phyloP scores from a whole-genome alignment of 2,797 vertebrate genomes.

The Gymnocypris eckloni region DNA sequence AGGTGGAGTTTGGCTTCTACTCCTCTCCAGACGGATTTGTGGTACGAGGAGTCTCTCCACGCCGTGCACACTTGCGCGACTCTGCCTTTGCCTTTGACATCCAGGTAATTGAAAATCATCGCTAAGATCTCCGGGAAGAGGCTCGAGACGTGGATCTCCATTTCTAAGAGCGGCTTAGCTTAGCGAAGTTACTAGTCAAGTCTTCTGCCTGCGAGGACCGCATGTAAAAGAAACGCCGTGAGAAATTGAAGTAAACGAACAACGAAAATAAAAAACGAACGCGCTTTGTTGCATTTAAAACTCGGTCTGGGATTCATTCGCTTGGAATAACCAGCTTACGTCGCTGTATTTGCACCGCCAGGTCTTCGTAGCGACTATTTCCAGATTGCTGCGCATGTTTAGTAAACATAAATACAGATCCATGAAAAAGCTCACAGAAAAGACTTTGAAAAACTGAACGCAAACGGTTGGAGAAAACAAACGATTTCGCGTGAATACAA shows the following conservation, averaged over 20 bases:
- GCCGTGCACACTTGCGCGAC: conserved; percentile 94
- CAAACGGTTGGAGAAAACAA: conserved; percentile 6
- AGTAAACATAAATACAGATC: background rate
- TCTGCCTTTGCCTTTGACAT: conserved; percentile 94
- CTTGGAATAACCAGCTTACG: conserved; percentile 22
- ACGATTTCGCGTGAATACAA: conserved; percentile 44
- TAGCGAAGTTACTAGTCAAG: conserved; percentile 38
- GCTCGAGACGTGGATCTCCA: conserved; percentile 98
- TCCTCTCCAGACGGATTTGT: conserved; percentile 97
- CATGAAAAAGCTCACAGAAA: background rate
- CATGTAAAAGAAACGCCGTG: conserved; percentile 8
- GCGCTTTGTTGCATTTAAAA: conserved; percentile 36
- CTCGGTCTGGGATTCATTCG: conserved; percentile 2
- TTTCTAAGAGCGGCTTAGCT: conserved; percentile 62
- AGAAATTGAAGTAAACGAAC: background rate
- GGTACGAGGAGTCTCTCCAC: conserved; percentile 96
- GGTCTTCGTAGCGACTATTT: conserved; percentile 35
- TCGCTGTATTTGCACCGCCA: conserved; percentile 43
- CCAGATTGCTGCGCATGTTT: conserved; percentile 55
- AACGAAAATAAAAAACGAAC: background rate
- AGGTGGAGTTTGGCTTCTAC: conserved; percentile 98
- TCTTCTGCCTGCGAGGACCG: conserved; percentile 14
- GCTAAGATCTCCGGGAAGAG: conserved; percentile 97
- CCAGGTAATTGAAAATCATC: conserved; percentile 98
- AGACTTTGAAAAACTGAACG: conserved; percentile 4